Conservation (phyloP, 1,140 invertebrate genomes). For the Ceratina japonica region DNA sequence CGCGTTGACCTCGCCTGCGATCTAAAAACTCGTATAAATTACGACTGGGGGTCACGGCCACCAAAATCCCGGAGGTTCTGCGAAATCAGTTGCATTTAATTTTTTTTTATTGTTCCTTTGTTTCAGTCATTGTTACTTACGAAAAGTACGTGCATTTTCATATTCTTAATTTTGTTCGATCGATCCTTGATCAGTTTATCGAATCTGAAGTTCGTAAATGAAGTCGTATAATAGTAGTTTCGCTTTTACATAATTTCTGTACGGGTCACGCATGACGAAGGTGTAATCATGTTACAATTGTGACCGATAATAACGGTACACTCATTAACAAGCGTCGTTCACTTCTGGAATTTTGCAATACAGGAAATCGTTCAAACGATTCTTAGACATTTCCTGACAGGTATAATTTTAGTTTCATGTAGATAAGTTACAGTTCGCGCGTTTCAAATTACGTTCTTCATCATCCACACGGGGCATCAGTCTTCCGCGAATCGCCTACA, state of each 20-base stretch:
- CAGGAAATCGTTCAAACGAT: constrained; percentile 9
- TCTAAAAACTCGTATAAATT: constrained; percentile 35
- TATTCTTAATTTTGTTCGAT: too few species aligned
- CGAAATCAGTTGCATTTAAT: not conserved
- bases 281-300: not conserved
- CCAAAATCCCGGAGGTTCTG: not conserved
- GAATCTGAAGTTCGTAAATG: too few species aligned
- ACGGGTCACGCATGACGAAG: too few species aligned
- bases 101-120: not conserved
- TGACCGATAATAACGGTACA: not conserved
- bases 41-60: constrained; percentile 2
- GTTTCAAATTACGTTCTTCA: too few species aligned
- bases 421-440: not conserved
- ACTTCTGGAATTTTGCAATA: not conserved
- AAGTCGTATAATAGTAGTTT: too few species aligned
- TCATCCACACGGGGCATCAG: too few species aligned
- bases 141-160: too few species aligned
- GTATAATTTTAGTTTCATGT: not conserved
- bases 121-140: not conserved
- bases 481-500: too few species aligned
- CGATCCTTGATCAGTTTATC: too few species aligned
- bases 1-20: constrained; percentile 8
- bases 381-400: not conserved
- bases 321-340: constrained; percentile 13
- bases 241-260: not conserved